Base-by-base conservation (phyloP, 30 jellyfish, hydroid and myxozoan genomes). In the Aurelia sp. region DNA sequence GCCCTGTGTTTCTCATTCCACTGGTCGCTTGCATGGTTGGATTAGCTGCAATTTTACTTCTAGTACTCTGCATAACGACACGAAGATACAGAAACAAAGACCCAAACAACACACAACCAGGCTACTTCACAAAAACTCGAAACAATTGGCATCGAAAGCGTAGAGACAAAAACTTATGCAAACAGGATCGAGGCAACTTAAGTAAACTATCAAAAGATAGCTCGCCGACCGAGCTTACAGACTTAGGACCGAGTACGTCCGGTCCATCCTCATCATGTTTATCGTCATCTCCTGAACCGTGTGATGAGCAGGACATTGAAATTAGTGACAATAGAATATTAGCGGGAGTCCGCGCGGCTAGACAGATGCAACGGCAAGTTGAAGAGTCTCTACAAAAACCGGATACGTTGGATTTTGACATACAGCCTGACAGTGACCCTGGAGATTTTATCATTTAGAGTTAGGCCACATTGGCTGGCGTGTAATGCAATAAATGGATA, bases 221-320 rank as follows among this genome's bases (percentile, higher is more conserved):
- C 66, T 64, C 96, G 48, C 96, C 96, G 18, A 87, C 96, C 13
- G 96, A 87, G 71, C 83, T 87, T 15, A 87, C 91, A 18, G 96
- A 68, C 78, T 87, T 87, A 33, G 96, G 69, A 17, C 89, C 87
- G 47, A 66, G 78, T 13, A 61, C 66, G 48, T 55, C 81, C 20
- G 83, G 84, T 73, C 65, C 89, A 13, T 75, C 66, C 35, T 70
- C 90, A 9, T 23, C 78, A 19, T 53, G 89, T 11, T 37, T 61
- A 21, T 44, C 73, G 48, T 63, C 94, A 48, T 74, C 80, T 15
- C 89, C 88, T 11, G 94, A 74, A 23, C 76, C 95, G 18, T 23
- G 71, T 41, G 86, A 76, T 37, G 94, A 62, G 0, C 82, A 44
- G 17, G 92, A 83, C 75, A 74, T 31, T 63, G 89, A 76, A 12